Evolutionary conservation across 1,140 invertebrate genomes (phyloP).

Genomic region (Trichoplusia ni): DNA sequence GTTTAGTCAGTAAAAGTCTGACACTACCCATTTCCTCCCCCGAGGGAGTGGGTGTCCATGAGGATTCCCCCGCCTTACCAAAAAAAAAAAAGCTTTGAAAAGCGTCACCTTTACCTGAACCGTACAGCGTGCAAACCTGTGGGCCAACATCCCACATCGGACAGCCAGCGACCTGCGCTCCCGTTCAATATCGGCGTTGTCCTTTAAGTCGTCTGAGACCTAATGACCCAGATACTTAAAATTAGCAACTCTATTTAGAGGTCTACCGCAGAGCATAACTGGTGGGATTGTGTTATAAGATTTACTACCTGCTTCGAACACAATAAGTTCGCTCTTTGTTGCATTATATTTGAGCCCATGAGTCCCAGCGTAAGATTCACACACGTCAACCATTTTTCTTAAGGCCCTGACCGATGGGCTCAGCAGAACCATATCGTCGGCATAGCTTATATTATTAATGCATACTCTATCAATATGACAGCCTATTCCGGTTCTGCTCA

Average conservation of each 20-base stretch:
- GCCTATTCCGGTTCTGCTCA: not conserved
- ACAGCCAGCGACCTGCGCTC: too few relatives aligned
- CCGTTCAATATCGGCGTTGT: too few relatives aligned
- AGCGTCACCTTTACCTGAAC: not conserved
- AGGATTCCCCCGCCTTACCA: too few relatives aligned
- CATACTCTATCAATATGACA: slow-evolving; percentile 3
- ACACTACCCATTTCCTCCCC: too few relatives aligned
- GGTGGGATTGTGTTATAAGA: not conserved
- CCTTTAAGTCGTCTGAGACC: too few relatives aligned
- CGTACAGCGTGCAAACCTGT: not conserved
- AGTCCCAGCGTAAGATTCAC: slow-evolving; percentile 7
- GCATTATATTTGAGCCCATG: slow-evolving; percentile 27
- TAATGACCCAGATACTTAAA: too few relatives aligned
- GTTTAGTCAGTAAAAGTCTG: too few relatives aligned
- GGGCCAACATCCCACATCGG: too few relatives aligned
- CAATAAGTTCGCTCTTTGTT: slow-evolving; percentile 13
- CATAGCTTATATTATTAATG: slow-evolving; percentile 22
- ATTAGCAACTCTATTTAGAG: too few relatives aligned
- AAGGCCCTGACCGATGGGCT: slow-evolving; percentile 5
- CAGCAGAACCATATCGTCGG: slow-evolving; percentile 27
- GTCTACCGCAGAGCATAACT: not conserved
- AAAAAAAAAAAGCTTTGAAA: too few relatives aligned
- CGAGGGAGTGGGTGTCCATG: too few relatives aligned
- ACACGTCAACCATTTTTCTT: not conserved
- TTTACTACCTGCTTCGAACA: slow-evolving; percentile 7